Conservation (phyloP, 2,888 invertebrate species). For the Danaus chrysippus region DNA sequence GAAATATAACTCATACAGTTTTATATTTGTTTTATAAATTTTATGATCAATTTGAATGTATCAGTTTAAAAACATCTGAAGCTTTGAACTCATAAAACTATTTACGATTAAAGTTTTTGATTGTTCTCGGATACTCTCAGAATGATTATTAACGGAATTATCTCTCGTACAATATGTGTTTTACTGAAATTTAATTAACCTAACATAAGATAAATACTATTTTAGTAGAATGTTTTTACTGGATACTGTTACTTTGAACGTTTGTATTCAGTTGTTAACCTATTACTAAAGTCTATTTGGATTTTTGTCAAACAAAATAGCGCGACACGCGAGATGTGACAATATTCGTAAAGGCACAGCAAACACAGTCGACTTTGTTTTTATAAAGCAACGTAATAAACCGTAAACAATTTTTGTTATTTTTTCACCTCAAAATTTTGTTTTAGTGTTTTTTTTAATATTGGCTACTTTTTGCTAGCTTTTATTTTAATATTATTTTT, state of each 20-base stretch:
- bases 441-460: too few relatives aligned
- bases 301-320: constrained; percentile 8
- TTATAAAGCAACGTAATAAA: background rate
- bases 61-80: background rate
- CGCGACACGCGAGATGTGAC: background rate
- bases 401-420: too few relatives aligned
- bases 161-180: too few relatives aligned
- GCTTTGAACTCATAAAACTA: constrained; percentile 8
- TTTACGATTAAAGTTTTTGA: background rate
- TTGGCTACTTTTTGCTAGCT: too few relatives aligned
- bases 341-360: constrained; percentile 1
- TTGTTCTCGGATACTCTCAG: background rate
- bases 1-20: too few relatives aligned
- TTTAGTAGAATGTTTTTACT: background rate
- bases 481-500: too few relatives aligned
- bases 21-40: too few relatives aligned
- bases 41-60: too few relatives aligned
- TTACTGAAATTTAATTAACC: constrained; percentile 1
- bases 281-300: constrained; percentile 1
- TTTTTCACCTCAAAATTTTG: too few relatives aligned
- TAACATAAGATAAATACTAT: background rate
- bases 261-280: background rate
- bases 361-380: background rate
- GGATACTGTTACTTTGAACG: too few relatives aligned
- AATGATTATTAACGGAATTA: too few relatives aligned